A percentile compares a stretch with the other conserved stretches of the same genome.
Evolutionary conservation across 2,888 invertebrate genomes (phyloP).

Genomic region (Ariolimax columbianus): DNA sequence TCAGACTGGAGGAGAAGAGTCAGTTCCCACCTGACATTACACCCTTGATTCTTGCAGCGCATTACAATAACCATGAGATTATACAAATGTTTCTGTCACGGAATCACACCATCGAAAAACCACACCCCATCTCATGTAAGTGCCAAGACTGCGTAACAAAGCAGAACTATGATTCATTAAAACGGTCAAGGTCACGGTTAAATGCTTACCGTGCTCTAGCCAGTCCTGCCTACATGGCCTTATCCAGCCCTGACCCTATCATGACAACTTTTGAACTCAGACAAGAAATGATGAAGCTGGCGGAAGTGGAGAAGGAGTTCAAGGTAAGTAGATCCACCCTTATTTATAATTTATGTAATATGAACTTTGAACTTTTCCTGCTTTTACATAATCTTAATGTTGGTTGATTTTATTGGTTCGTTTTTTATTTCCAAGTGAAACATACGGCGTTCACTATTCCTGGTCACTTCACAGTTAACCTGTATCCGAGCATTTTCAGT

Average conservation of each 20-base stretch:
- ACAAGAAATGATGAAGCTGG: slow-evolving; percentile 82
- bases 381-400: too few relatives aligned
- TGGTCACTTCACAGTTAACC: too few relatives aligned
- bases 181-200: slow-evolving; percentile 82
- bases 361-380: too few relatives aligned
- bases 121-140: slow-evolving; percentile 81
- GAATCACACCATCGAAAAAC: slow-evolving; percentile 84
- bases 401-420: too few relatives aligned
- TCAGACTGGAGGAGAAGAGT: slow-evolving; percentile 78
- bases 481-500: too few relatives aligned
- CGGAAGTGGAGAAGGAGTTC: slow-evolving; percentile 83
- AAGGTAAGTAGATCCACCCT: slow-evolving; percentile 69
- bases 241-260: slow-evolving; percentile 85
- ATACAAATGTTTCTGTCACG: slow-evolving; percentile 84
- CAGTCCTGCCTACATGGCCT: slow-evolving; percentile 86
- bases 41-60: slow-evolving; percentile 86
- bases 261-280: slow-evolving; percentile 84
- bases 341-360: too few relatives aligned
- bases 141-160: slow-evolving; percentile 78
- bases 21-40: slow-evolving; percentile 86
- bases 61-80: slow-evolving; percentile 85
- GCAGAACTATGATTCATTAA: slow-evolving; percentile 78
- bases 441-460: too few relatives aligned
- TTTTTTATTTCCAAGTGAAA: too few relatives aligned
- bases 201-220: slow-evolving; percentile 84